Conservation (phyloP, 2,888 invertebrate species). For the Ephialtes manifestator region DNA sequence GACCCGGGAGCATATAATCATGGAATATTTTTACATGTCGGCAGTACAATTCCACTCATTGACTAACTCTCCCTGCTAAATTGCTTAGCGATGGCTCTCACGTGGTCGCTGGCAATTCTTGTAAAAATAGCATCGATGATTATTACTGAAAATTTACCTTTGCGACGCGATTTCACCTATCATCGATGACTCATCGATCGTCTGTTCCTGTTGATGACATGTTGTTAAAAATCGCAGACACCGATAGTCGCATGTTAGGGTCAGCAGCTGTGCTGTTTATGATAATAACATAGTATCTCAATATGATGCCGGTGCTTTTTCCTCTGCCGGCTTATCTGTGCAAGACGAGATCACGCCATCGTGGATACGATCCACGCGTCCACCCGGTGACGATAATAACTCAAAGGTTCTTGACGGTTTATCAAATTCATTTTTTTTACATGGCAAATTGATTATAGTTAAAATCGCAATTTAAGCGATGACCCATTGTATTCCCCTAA, state of each 20-base stretch:
- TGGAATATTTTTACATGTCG: not conserved
- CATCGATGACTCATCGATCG: too few relatives aligned
- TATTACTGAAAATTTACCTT: too few relatives aligned
- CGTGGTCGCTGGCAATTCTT: too few relatives aligned
- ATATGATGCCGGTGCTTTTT: not conserved
- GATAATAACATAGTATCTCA: not conserved
- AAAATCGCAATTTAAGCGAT: not conserved
- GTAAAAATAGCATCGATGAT: too few relatives aligned
- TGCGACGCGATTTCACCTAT: too few relatives aligned
- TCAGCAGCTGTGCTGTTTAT: too few relatives aligned
- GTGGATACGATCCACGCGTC: not conserved
- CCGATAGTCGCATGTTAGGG: not conserved
- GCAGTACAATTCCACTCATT: not conserved
- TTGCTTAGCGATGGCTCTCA: too few relatives aligned
- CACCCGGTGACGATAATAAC: not conserved
- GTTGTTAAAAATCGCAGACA: not conserved
- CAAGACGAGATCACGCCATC: constrained; percentile 2
- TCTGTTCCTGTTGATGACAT: not conserved
- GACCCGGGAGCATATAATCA: not conserved
- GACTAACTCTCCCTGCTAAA: too few relatives aligned
- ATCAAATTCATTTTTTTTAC: too few relatives aligned
- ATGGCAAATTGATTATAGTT: not conserved
- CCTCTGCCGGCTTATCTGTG: not conserved
- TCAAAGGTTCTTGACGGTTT: not conserved
- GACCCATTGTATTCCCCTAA: not conserved